Evolutionary conservation across 2,888 invertebrate genomes (phyloP).

Genomic region (Hyppa rectilinea): DNA sequence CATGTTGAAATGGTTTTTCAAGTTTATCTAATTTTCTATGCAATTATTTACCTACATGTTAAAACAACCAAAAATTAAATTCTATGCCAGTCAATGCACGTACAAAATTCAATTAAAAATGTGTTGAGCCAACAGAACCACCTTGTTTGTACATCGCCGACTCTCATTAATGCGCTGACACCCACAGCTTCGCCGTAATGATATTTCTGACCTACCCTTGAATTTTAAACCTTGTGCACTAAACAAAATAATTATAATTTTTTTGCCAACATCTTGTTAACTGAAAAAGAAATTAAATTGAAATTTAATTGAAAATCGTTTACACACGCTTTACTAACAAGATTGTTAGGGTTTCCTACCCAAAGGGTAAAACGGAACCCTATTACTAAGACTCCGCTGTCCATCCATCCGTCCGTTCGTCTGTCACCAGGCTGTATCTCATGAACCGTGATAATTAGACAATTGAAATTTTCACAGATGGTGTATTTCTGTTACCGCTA

Average conservation of each 20-base stretch:
- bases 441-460: too few species aligned
- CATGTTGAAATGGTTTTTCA: too few species aligned
- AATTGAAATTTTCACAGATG: too few species aligned
- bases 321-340: background rate
- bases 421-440: too few species aligned
- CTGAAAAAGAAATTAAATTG: background rate
- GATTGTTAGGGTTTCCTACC: too few species aligned
- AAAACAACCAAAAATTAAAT: background rate
- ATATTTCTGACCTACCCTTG: slow-evolving; percentile 64
- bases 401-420: too few species aligned
- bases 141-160: slow-evolving; percentile 17
- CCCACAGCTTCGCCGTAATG: slow-evolving; percentile 53
- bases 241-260: slow-evolving; percentile 15
- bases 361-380: too few species aligned
- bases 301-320: slow-evolving; percentile 7
- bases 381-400: too few species aligned
- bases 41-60: background rate
- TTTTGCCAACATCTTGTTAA: background rate
- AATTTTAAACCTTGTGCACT: slow-evolving; percentile 57
- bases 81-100: background rate
- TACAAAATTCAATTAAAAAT: slow-evolving; percentile 57
- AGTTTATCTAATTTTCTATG: background rate
- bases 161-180: slow-evolving; percentile 73
- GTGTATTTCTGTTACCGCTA: too few species aligned
- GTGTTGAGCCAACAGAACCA: slow-evolving; percentile 38